Evolutionary conservation across 2,888 invertebrate species (phyloP), one percentile per base, ranked within the genome.

Genomic region (Ormyrus nitidulus): DNA sequence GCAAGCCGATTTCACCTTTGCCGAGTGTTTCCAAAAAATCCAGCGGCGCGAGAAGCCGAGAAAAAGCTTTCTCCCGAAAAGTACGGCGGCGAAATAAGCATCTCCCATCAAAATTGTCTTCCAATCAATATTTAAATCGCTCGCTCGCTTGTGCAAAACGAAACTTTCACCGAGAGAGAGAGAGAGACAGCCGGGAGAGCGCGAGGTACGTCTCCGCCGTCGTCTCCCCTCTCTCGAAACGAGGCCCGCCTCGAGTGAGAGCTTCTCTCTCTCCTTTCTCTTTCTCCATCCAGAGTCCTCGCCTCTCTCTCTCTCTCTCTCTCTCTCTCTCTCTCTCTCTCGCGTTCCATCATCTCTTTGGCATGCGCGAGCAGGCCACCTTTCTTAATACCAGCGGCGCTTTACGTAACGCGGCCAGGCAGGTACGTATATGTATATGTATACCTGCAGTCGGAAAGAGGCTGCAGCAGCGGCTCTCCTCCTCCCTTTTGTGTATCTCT

Each of bases 281-380:
- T 19, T 19, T 19, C 19, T 19, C 19, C 19, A 19, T 1, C 19
- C 1, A 19, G 19, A 1, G 19, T 19, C 19, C 19, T 19, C 19
- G 19, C 19, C 19, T 19, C 19, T 19, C 19, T 19, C 19, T 19
- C 19, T 19, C 19, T 19, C 19, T 19, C 19, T 19, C n/a, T 19
- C 19, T 19, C 19, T 19, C 19, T 19, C 19, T 19, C 19, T 19
- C 19, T 19, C 34, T 54, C 66, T 49, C 44, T 53, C 11, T 61
- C 53, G 61, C 44, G 65, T 66, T 75, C 74, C 74, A 74, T 74
- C 74, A 74, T 74, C 65, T 49, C 65, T 46, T 49, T 65, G 44
- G 56, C 73, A 70, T 58, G 58, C 58, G 44, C 49, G n/a, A 48
- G 73, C 58, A 19, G 48, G 9, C 51, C 34, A 49, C 51, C 58